Conservation (phyloP, 2,888 invertebrate genomes). For the Helicoverpa assulta region DNA sequence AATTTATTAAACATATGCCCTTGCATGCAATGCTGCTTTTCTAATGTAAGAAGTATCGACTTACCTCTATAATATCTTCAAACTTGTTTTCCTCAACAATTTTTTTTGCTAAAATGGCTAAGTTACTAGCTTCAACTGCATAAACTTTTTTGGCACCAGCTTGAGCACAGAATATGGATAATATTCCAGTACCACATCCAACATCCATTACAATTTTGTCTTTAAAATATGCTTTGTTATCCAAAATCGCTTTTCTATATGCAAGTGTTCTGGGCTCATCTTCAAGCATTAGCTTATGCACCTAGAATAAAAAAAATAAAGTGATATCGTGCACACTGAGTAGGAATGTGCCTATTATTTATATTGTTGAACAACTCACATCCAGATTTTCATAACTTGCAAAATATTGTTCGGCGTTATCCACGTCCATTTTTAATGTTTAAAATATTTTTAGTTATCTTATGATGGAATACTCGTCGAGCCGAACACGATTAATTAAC, state of each 20-base stretch:
- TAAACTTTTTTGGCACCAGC: slow-evolving; percentile 97
- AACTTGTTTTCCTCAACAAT: slow-evolving; percentile 93
- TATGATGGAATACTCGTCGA: neutral
- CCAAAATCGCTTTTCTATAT: slow-evolving; percentile 94
- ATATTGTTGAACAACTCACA: slow-evolving; percentile 83
- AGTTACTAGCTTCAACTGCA: slow-evolving; percentile 95
- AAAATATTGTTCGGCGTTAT: slow-evolving; percentile 88
- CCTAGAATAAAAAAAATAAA: slow-evolving; percentile 82
- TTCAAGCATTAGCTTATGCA: slow-evolving; percentile 95
- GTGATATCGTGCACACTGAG: neutral
- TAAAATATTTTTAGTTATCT: neutral
- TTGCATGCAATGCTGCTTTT: too few species aligned
- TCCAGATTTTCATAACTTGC: slow-evolving; percentile 93
- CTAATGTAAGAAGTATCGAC: neutral
- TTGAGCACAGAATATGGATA: slow-evolving; percentile 96
- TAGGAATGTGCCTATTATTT: neutral
- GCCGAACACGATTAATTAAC: neutral
- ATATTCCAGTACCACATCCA: slow-evolving; percentile 96
- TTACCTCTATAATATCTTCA: slow-evolving; percentile 91
- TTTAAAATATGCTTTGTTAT: slow-evolving; percentile 91
- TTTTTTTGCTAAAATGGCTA: slow-evolving; percentile 91
- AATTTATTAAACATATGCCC: too few species aligned
- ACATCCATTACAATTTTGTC: slow-evolving; percentile 96
- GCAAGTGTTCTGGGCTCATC: slow-evolving; percentile 94
- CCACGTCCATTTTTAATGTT: slow-evolving; percentile 62